Conservation (phyloP, 2,888 invertebrate genomes). For the Polydrusus tereticollis region DNA sequence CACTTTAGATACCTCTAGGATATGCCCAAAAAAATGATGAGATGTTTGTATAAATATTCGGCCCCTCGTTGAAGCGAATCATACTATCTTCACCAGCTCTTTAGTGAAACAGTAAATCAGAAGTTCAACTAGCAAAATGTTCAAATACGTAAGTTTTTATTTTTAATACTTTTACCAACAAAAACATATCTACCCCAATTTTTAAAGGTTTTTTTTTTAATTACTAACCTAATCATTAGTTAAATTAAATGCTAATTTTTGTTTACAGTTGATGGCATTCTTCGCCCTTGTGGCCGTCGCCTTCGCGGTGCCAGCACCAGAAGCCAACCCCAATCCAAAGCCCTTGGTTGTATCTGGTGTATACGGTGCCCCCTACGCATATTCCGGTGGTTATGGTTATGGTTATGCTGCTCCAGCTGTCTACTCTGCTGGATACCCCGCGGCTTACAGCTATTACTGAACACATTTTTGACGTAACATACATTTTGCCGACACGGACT, state of each 20-base stretch:
- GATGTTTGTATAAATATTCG: conserved; percentile 14
- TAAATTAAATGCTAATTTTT: background rate
- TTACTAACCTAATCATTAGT: no score
- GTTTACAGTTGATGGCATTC: conserved; percentile 44
- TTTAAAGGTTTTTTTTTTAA: no score
- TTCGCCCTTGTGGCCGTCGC: conserved; percentile 47
- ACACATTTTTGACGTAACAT: background rate
- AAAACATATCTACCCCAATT: background rate
- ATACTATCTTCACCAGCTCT: conserved; percentile 6
- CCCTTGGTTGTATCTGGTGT: background rate
- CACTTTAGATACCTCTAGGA: background rate
- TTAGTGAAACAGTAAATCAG: background rate
- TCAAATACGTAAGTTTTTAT: conserved; percentile 39
- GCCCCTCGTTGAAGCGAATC: background rate
- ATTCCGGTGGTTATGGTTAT: conserved; percentile 32
- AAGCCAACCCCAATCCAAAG: conserved; percentile 40
- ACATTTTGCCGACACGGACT: background rate
- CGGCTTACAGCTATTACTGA: conserved; percentile 39
- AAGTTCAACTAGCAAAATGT: conserved; percentile 29
- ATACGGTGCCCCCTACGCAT: conserved; percentile 31
- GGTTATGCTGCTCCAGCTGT: conserved; percentile 40
- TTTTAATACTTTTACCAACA: background rate
- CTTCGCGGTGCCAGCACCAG: conserved; percentile 44
- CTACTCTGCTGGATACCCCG: conserved; percentile 36
- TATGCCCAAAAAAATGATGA: background rate